Evolutionary conservation across 2,797 vertebrate genomes (phyloP).

Genomic region (Micromesistius poutassou): DNA sequence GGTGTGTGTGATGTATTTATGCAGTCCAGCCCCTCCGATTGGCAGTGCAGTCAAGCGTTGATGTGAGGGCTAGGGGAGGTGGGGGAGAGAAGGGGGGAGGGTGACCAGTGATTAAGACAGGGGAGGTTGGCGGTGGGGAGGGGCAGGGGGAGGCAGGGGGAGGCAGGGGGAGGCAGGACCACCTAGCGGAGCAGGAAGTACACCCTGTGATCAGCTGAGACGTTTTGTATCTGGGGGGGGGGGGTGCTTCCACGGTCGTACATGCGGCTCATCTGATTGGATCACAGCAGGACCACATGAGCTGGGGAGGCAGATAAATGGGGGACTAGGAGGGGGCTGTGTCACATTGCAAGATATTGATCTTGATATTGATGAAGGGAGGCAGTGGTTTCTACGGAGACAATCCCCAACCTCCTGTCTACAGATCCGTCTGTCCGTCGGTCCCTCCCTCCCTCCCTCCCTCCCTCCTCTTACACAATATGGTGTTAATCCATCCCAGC

Average conservation of each 20-base stretch:
- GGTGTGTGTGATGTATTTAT: no score
- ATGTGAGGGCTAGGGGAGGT: background rate
- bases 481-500: background rate
- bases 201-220: conserved; percentile 45
- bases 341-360: background rate
- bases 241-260: conserved; percentile 37
- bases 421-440: no score
- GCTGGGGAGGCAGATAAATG: conserved; percentile 13
- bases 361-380: background rate
- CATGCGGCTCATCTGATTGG: conserved; percentile 33
- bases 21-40: no score
- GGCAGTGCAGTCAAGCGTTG: no score
- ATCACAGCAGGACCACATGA: conserved; percentile 15
- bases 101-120: no score
- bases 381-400: background rate
- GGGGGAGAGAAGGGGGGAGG: background rate
- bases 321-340: background rate
- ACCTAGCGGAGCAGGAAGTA: conserved; percentile 31
- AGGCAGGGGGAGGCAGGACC: conserved; percentile 3
- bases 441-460: background rate
- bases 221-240: conserved; percentile 35
- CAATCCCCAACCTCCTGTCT: background rate
- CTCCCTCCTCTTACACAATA: background rate
- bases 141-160: background rate
- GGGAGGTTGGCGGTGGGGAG: background rate